Evolutionary conservation across 2,888 invertebrate genomes (phyloP).

Genomic region (Pomacea canaliculata): DNA sequence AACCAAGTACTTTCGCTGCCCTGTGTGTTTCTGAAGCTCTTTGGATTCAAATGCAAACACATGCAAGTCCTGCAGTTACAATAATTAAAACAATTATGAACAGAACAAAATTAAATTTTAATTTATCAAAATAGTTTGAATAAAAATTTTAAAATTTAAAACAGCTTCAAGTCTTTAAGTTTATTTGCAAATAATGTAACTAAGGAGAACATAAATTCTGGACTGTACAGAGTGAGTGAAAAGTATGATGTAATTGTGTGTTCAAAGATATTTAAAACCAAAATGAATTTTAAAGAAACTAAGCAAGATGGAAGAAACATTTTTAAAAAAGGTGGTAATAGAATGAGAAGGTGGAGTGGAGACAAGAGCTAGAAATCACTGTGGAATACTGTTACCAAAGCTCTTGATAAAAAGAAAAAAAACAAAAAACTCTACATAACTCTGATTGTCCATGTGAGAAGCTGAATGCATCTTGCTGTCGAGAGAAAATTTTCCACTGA

Average conservation of each 20-base stretch:
- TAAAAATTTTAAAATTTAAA: too few relatives aligned
- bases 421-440: slow-evolving; percentile 28
- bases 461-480: slow-evolving; percentile 59
- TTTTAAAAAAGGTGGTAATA: too few relatives aligned
- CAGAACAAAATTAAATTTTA: too few relatives aligned
- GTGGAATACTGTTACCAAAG: too few relatives aligned
- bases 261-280: neutral
- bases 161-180: too few relatives aligned
- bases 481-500: slow-evolving; percentile 53
- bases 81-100: neutral
- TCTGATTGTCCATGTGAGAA: slow-evolving; percentile 42
- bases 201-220: neutral
- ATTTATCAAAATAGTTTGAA: too few relatives aligned
- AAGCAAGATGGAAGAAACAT: too few relatives aligned
- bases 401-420: too few relatives aligned
- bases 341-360: too few relatives aligned
- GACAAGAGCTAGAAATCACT: too few relatives aligned
- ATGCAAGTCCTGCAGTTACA: slow-evolving; percentile 54
- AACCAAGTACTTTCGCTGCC: slow-evolving; percentile 61
- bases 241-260: neutral
- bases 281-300: too few relatives aligned
- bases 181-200: neutral
- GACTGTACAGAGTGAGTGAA: neutral
- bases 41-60: slow-evolving; percentile 66
- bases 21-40: slow-evolving; percentile 35